Base-by-base conservation (phyloP, 2,797 vertebrate species). In the Oreochromis mossambicus region DNA sequence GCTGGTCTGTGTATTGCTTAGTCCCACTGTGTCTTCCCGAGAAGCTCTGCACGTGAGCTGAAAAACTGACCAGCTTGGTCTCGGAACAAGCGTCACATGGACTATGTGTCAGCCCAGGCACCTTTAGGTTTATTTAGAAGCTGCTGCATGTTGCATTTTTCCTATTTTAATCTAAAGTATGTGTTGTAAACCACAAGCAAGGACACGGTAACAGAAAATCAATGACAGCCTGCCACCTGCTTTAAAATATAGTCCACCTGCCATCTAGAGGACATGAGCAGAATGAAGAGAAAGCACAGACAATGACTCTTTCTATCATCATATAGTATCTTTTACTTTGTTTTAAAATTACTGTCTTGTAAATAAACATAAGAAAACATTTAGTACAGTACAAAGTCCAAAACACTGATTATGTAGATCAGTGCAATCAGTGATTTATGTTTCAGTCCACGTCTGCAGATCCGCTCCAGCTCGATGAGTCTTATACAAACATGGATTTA, bases 401-500 rank as follows among this genome's bases (percentile, higher is more conserved):
- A 63, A 38, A 90, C 82, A 89, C 83, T 81, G 78, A 80, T 85
- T 51, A 84, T 61, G 56, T 26, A 82, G n/a, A 73, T 88, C 79
- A 81, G 50, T 82, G 51, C 89, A 92, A 90, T 89, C 84, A 91
- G 82, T 73, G 43, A 80, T 86, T 85, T 81, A 6, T 19, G 6
- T 81, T 92, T 87, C 85, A 77, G 21, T 83, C 63, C 82, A 88
- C 43, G 34, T 50, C 29, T 78, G 76, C 15, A 77, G 58, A 36
- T 78, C 14, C 66, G 32, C 41, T 50, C 68, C 79, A 83, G 24
- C 77, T 34, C 38, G 14, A 82, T 26, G 10, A 79, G 55, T 52
- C 63, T 83, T 82, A 85, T 84, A 87, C 81, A 93, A 89, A 91
- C 78, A 86, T 63, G 82, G 94, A 93, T 92, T 91, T 92, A 92